phyloP scores from a whole-genome alignment of 2,888 invertebrate genomes.

The Octonoba sinensis region DNA sequence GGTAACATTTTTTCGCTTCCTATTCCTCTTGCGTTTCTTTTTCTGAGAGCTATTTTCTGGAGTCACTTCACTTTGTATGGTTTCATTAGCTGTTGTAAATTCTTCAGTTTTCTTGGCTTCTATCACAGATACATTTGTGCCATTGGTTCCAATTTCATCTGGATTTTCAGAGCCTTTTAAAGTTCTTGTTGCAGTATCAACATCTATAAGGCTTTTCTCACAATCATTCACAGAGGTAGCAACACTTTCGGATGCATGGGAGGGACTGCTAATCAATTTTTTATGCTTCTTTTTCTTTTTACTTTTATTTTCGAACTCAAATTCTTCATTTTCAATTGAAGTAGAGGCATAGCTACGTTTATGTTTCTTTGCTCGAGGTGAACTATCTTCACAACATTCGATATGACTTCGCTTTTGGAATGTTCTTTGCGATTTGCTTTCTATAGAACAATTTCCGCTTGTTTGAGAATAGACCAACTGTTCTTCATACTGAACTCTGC shows the following conservation, averaged over 20 bases:
- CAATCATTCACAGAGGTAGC: background rate
- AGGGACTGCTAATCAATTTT: background rate
- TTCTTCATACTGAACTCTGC: conserved; percentile 6
- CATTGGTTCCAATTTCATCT: no score
- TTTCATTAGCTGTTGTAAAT: background rate
- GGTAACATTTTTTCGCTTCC: conserved; percentile 10
- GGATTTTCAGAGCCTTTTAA: background rate
- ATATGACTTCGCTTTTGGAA: background rate
- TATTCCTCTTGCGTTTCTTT: conserved; percentile 26
- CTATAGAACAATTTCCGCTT: background rate
- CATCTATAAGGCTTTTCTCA: background rate
- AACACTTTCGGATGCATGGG: background rate
- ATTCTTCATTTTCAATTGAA: background rate
- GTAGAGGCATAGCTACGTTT: background rate
- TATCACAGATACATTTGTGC: background rate
- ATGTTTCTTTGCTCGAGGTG: conserved; percentile 12
- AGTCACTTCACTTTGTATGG: background rate
- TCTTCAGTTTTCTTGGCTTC: background rate
- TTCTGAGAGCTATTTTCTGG: conserved; percentile 15
- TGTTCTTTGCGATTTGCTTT: background rate
- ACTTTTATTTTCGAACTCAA: background rate
- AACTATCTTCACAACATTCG: background rate
- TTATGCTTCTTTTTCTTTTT: conserved; percentile 16
- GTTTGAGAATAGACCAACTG: background rate
- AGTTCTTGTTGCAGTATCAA: background rate